These are phyloP conservation scores for Hassar affinis DNA, from an alignment of 2,113 vertebrate genomes.

Conservation along the genomic window DNA sequence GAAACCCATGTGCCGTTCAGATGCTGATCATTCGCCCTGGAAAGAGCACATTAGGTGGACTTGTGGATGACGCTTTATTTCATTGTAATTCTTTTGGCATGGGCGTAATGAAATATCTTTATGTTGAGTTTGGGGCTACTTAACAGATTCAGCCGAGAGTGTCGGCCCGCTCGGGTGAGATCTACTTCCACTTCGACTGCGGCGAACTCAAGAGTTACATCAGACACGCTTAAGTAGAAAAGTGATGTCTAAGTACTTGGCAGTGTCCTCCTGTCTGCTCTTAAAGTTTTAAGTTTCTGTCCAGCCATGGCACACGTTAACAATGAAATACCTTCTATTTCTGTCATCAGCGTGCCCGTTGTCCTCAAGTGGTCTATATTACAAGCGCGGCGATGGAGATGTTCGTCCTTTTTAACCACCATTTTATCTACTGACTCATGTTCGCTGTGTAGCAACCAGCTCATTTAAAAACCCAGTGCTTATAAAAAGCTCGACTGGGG, in stretches of 20 bases:
- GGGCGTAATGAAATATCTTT: conserved; percentile 51
- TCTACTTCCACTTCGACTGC: conserved; percentile 41
- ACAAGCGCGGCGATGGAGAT: background rate
- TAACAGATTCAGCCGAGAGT: conserved; percentile 57
- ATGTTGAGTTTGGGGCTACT: conserved; percentile 27
- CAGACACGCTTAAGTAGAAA: background rate
- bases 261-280: background rate
- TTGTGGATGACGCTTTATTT: conserved; percentile 23
- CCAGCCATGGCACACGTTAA: background rate
- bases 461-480: conserved; percentile 4
- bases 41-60: background rate
- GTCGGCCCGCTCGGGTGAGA: conserved; percentile 52
- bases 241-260: background rate
- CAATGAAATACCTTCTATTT: background rate
- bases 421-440: background rate
- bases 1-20: conserved; percentile 70
- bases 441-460: background rate
- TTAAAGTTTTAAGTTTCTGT: background rate
- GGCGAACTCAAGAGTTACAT: conserved; percentile 22
- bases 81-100: no score
- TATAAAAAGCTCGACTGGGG: conserved; percentile 33
- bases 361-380: background rate
- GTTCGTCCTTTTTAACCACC: background rate
- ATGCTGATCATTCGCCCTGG: conserved; percentile 60
- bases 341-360: background rate